Evolutionary conservation across 2,113 vertebrate species (phyloP).

Genomic region (Rutilus rutilus): DNA sequence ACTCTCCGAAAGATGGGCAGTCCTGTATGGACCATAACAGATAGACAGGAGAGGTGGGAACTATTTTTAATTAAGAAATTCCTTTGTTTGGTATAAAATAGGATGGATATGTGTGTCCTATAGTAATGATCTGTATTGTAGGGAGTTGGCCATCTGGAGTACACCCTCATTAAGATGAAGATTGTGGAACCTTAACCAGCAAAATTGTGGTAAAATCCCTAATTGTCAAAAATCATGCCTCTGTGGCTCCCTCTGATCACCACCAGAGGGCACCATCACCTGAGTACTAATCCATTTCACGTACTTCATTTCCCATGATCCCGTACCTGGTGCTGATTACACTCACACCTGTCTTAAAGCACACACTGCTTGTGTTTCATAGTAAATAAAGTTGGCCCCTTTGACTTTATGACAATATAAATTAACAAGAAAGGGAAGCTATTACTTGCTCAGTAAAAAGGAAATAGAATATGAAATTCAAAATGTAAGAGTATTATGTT

Average conservation of each 20-base stretch:
- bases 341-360: not conserved
- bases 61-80: not conserved
- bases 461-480: too few relatives aligned
- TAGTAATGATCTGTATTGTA: slow-evolving; percentile 61
- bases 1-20: slow-evolving; percentile 85
- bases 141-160: slow-evolving; percentile 97
- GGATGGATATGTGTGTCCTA: not conserved
- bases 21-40: slow-evolving; percentile 99
- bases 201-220: slow-evolving; percentile 83
- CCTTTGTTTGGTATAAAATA: not conserved
- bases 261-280: too few relatives aligned
- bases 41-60: slow-evolving; percentile 92
- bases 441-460: too few relatives aligned
- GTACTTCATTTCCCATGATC: too few relatives aligned
- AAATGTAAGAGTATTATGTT: too few relatives aligned
- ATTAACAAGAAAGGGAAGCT: too few relatives aligned
- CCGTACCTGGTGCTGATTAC: too few relatives aligned
- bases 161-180: slow-evolving; percentile 96
- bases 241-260: too few relatives aligned
- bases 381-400: too few relatives aligned
- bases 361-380: not conserved
- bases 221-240: not conserved
- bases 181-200: slow-evolving; percentile 90
- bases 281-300: too few relatives aligned
- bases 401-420: not conserved